Evolutionary conservation across 1,140 invertebrate genomes (phyloP).

Genomic region (Euborellia annulipes): DNA sequence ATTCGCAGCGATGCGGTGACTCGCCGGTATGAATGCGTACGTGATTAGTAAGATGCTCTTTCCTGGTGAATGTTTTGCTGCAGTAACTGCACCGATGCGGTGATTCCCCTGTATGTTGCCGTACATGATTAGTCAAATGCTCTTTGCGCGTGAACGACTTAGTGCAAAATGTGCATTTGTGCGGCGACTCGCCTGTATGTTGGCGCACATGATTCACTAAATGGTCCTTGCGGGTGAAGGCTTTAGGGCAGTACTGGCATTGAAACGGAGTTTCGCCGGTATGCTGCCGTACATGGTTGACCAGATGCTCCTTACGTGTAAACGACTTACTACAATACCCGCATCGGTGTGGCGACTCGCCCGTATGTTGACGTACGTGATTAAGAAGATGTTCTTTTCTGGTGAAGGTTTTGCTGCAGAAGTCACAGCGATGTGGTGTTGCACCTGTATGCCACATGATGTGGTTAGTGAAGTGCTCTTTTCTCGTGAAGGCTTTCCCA

Average conservation of each 20-base stretch:
- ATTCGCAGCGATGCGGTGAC: constrained; percentile 63
- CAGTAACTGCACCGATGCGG: constrained; percentile 45
- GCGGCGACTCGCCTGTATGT: constrained; percentile 50
- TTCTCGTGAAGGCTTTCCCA: constrained; percentile 45
- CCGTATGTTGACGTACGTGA: constrained; percentile 54
- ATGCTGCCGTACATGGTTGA: constrained; percentile 52
- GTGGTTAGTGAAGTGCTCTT: constrained; percentile 63
- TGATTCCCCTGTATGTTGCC: constrained; percentile 56
- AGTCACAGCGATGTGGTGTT: constrained; percentile 22
- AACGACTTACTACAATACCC: constrained; percentile 48
- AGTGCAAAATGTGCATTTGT: constrained; percentile 36
- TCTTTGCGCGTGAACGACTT: constrained; percentile 49
- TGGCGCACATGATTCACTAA: constrained; percentile 56
- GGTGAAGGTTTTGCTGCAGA: constrained; percentile 61
- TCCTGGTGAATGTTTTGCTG: constrained; percentile 66
- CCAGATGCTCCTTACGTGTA: constrained; percentile 66
- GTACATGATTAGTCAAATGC: constrained; percentile 45
- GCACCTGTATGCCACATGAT: constrained; percentile 63
- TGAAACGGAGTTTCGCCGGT: constrained; percentile 65
- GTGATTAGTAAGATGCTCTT: constrained; percentile 83
- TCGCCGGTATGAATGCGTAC: constrained; percentile 61
- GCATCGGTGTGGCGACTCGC: constrained; percentile 27
- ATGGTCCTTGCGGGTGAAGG: constrained; percentile 68
- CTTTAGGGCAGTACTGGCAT: constrained; percentile 66
- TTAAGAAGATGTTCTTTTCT: constrained; percentile 59